Conservation (phyloP, 2,888 invertebrate genomes). For the Scelioninae gen. 2 region DNA sequence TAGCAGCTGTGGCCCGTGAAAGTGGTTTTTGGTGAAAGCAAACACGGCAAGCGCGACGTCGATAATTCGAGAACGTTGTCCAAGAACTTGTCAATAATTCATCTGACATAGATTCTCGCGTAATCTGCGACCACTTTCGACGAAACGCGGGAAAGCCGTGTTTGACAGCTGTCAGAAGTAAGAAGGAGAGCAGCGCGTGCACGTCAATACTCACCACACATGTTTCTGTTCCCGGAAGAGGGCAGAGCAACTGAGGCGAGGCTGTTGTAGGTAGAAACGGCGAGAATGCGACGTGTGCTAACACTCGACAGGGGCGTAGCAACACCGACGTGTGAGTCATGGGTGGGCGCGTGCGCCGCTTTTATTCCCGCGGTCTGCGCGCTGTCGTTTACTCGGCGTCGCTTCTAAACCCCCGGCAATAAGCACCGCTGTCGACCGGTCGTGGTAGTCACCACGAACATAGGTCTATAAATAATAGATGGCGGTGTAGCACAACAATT, state of each 20-base stretch:
- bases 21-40: constrained; percentile 3
- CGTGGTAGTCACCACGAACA: too few species aligned
- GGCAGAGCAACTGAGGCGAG: constrained; percentile 12
- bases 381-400: not conserved
- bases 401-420: not conserved
- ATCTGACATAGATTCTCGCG: constrained; percentile 3
- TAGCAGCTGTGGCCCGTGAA: not conserved
- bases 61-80: constrained; percentile 4
- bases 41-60: constrained; percentile 5
- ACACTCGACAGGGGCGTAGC: constrained; percentile 13
- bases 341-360: constrained; percentile 18
- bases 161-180: constrained; percentile 17
- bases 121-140: not conserved
- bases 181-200: not conserved
- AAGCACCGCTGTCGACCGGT: too few species aligned
- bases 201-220: constrained; percentile 34
- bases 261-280: constrained; percentile 10
- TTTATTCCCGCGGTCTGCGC: constrained; percentile 18
- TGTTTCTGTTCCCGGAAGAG: constrained; percentile 24
- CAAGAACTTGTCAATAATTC: constrained; percentile 10
- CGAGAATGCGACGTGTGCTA: constrained; percentile 15
- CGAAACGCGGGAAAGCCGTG: not conserved
- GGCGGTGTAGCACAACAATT: too few species aligned
- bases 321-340: constrained; percentile 8
- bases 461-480: too few species aligned